Conservation (phyloP, 53 echinoderm and acorn worm genomes). For the Paelopatides confundens region DNA sequence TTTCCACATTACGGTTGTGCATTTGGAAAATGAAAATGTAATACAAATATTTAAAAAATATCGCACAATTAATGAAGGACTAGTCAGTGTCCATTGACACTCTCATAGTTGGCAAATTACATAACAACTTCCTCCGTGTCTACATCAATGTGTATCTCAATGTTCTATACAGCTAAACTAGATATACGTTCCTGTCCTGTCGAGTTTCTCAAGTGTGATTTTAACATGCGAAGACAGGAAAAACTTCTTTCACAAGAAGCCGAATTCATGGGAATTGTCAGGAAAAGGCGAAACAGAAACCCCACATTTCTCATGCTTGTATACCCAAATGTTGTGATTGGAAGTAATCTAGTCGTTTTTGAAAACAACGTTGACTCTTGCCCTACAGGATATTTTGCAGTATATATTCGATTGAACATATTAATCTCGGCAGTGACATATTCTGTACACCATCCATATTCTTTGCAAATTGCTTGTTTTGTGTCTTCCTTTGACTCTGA, state of each 20-base stretch:
- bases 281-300: conserved; percentile 8
- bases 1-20: no score
- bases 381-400: no score
- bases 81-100: conserved; percentile 22
- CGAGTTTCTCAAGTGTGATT: neutral
- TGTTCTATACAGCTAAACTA: conserved; percentile 30
- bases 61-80: conserved; percentile 39
- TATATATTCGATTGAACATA: no score
- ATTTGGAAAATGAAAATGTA: no score
- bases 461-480: neutral
- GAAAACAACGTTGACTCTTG: conserved; percentile 12
- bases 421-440: no score
- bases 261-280: conserved; percentile 38
- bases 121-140: conserved; percentile 4
- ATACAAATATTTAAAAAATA: no score
- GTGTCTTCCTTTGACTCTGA: neutral
- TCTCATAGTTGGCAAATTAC: neutral
- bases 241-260: conserved; percentile 13
- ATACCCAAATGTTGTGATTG: neutral
- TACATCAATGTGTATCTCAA: neutral
- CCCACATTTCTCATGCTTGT: neutral
- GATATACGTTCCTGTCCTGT: conserved; percentile 22
- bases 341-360: conserved; percentile 35
- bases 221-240: conserved; percentile 15
- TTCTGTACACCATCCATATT: no score